Base-by-base conservation (phyloP, 2,888 invertebrate genomes). In the Leucoptera coffeella region DNA sequence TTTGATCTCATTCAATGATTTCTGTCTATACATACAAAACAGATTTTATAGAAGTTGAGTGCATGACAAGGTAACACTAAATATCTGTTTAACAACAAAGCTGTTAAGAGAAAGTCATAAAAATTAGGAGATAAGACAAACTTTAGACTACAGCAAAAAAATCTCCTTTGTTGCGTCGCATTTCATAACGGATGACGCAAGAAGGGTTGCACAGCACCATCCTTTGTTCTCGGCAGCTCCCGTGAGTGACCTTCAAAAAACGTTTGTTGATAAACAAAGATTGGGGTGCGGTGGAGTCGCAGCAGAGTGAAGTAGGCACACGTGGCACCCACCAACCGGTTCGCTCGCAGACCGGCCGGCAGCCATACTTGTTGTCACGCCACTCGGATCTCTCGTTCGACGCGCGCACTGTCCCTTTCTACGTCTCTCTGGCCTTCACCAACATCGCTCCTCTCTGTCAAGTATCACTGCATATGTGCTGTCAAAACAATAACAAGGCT, bases 291-390 rank as follows among this genome's bases (percentile, higher is more conserved):
- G 47, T 45, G 20, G 20, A 10, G 25, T 10, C 52, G 59, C 51
- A 50, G 45, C 17, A 6, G 49, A 51, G 51, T 52, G 59, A 51
- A 50, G 45, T 9, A 6, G 49, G 50, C 51, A 56, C 67, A 67
- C 67, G 67, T 67, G 69, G 65, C 59, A 42, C 43, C 40, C 40
- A 40, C 44, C 36, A 54, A 61, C 61, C 65, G 54, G 64, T 56
- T 53, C 50, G 43, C 54, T 61, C 61, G 59, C 61, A 59, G 50
- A 50, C 59, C 62, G 62, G 59, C 56, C 12, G n/a, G 42, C 45
- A 55, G 62, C 67, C 67, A 67, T 67, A 39, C 64, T 67, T 64
- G 56, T 64, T 67, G 55, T 69, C 65, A 67, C 65, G 65, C 65
- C 60, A 67, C 47, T 38, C 37, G 36, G 39, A 49, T 32, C 30